These are phyloP conservation scores for Plebejus melissa DNA, from an alignment of 2,888 invertebrate genomes.

Conservation along the genomic window DNA sequence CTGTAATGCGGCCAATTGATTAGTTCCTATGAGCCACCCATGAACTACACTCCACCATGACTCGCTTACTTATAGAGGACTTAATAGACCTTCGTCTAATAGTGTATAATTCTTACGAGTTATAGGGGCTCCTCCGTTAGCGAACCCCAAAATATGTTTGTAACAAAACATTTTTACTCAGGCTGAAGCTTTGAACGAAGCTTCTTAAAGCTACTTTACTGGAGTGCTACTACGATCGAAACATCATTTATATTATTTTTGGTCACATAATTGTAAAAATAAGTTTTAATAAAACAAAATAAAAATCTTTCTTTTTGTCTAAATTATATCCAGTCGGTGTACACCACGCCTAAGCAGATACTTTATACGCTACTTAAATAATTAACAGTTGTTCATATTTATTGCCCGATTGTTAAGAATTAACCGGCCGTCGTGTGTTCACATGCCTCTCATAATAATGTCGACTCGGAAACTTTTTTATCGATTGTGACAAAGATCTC, in stretches of 20 bases:
- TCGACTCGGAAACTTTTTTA: not conserved
- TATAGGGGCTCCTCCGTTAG: not conserved
- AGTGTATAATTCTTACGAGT: not conserved
- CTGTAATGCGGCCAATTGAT: slow-evolving; percentile 22
- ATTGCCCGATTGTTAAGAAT: slow-evolving; percentile 20
- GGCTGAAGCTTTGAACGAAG: too few species aligned
- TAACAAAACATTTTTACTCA: too few species aligned
- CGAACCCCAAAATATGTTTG: too few species aligned
- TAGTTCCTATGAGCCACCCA: slow-evolving; percentile 31
- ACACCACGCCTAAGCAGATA: slow-evolving; percentile 25
- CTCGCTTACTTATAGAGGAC: not conserved
- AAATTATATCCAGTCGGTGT: not conserved
- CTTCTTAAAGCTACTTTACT: too few species aligned
- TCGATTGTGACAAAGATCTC: not conserved
- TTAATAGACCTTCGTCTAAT: not conserved
- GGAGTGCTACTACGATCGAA: too few species aligned
- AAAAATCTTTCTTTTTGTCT: too few species aligned
- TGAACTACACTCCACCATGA: slow-evolving; percentile 24
- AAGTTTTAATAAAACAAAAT: too few species aligned
- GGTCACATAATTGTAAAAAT: too few species aligned
- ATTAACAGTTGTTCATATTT: slow-evolving; percentile 28
- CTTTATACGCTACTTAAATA: slow-evolving; percentile 29
- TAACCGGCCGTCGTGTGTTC: slow-evolving; percentile 14
- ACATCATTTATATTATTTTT: too few species aligned
- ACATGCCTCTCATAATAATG: slow-evolving; percentile 2